These are phyloP conservation scores for Pseudochaenichthys georgianus DNA, from an alignment of 2,797 vertebrate genomes.

Conservation along the genomic window DNA sequence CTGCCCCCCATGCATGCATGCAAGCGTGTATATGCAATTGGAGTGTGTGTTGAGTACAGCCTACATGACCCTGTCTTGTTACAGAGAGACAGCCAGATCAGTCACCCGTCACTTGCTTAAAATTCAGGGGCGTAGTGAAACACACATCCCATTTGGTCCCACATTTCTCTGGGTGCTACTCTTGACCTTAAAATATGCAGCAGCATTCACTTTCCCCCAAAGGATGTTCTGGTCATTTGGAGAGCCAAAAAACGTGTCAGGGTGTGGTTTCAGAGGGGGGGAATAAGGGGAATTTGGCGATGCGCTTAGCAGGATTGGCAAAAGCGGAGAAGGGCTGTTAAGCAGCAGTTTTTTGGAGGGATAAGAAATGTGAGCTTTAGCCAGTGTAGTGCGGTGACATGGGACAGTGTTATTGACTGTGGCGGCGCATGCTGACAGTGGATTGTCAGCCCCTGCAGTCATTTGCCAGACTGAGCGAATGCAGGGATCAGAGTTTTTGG, in stretches of 20 bases:
- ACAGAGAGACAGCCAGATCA: slow-evolving; percentile 75
- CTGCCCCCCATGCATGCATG: slow-evolving; percentile 51
- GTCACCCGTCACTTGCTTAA: slow-evolving; percentile 78
- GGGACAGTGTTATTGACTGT: slow-evolving; percentile 84
- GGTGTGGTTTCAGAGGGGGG: slow-evolving; percentile 30
- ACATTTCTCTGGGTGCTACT: slow-evolving; percentile 70
- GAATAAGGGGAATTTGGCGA: slow-evolving; percentile 69
- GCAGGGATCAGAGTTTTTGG: slow-evolving; percentile 75
- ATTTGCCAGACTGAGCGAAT: slow-evolving; percentile 81
- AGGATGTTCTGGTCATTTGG: slow-evolving; percentile 85
- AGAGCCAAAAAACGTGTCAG: slow-evolving; percentile 67
- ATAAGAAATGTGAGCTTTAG: slow-evolving; percentile 84
- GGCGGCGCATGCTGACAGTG: slow-evolving; percentile 83
- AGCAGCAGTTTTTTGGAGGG: slow-evolving; percentile 74
- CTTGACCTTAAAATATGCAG: slow-evolving; percentile 82
- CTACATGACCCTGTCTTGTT: slow-evolving; percentile 75
- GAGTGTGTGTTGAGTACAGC: slow-evolving; percentile 63
- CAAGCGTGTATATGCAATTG: slow-evolving; percentile 57
- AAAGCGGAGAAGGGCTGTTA: slow-evolving; percentile 76
- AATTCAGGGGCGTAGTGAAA: slow-evolving; percentile 78
- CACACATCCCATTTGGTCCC: slow-evolving; percentile 74
- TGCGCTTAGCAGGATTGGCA: slow-evolving; percentile 70
- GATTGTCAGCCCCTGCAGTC: slow-evolving; percentile 86
- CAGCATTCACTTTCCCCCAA: slow-evolving; percentile 73
- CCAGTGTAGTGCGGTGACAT: slow-evolving; percentile 82